These are phyloP conservation scores for Lucinisca nassula DNA, from an alignment of 2,888 invertebrate genomes.

Conservation along the genomic window DNA sequence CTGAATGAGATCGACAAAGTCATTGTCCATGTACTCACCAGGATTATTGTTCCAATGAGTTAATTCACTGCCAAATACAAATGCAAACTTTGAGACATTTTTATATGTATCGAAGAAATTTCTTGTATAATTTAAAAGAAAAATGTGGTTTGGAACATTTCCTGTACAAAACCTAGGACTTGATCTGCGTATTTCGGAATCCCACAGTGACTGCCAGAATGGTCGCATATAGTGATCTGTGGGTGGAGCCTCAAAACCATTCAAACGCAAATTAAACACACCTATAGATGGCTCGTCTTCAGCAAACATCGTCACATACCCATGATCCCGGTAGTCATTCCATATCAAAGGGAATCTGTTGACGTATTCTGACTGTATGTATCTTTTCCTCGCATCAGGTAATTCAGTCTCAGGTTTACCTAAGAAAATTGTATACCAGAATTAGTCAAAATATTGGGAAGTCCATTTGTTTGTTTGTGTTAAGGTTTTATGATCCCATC, in stretches of 20 bases:
- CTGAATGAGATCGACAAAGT: constrained; percentile 77
- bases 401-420: constrained; percentile 79
- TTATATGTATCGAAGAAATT: constrained; percentile 82
- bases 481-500: background rate
- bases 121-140: constrained; percentile 81
- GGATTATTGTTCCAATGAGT: constrained; percentile 85
- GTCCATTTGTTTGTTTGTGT: background rate
- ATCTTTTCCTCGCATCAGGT: constrained; percentile 74
- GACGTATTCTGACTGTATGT: constrained; percentile 71
- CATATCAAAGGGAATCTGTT: constrained; percentile 84
- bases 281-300: constrained; percentile 85
- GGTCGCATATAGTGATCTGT: constrained; percentile 87
- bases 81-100: constrained; percentile 83
- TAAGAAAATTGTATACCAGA: constrained; percentile 55
- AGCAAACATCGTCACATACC: constrained; percentile 85
- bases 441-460: no score
- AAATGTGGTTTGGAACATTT: constrained; percentile 79
- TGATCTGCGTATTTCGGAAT: constrained; percentile 67
- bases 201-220: constrained; percentile 84
- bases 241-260: constrained; percentile 84
- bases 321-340: constrained; percentile 81
- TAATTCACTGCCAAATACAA: constrained; percentile 82
- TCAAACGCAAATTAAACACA: constrained; percentile 83
- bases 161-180: constrained; percentile 82
- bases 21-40: constrained; percentile 82